Conservation (phyloP, 1,140 invertebrate species). For the Wiebesia pumilae region DNA sequence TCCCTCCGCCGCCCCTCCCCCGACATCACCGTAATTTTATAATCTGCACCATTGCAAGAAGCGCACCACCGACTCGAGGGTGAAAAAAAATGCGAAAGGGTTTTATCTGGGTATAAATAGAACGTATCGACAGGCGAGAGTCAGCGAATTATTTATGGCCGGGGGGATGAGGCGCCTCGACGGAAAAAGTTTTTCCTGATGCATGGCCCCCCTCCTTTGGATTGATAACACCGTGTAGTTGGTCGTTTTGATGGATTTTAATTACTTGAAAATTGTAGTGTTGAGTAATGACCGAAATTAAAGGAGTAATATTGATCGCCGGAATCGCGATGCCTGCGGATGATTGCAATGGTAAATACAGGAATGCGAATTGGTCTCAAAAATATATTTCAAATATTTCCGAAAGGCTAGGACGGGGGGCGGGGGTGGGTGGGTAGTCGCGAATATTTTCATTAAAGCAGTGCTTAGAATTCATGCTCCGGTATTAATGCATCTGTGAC, state of each 20-base stretch:
- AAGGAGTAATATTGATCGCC: conserved; percentile 1
- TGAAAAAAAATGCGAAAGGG: conserved; percentile 33
- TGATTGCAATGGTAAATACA: neutral
- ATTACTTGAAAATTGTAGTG: conserved; percentile 6
- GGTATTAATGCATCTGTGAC: neutral
- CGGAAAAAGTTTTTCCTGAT: conserved; percentile 11
- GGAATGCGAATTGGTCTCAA: neutral
- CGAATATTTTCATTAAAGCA: neutral
- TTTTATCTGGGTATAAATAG: conserved; percentile 41
- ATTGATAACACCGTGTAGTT: neutral
- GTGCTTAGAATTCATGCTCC: neutral
- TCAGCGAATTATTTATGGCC: conserved; percentile 39
- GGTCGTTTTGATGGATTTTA: conserved; percentile 37
- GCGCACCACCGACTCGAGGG: conserved; percentile 8
- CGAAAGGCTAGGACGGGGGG: neutral
- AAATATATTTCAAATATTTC: neutral
- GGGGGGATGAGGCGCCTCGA: neutral
- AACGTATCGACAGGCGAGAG: conserved; percentile 25
- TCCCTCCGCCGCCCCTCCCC: too few species aligned
- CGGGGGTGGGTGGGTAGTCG: too few species aligned
- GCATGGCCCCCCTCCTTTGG: neutral
- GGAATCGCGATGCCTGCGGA: neutral
- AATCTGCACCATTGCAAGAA: neutral
- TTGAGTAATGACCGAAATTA: neutral
- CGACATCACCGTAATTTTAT: neutral